Conservation (phyloP, 2,888 invertebrate genomes). For the Acanthacorydalis orientalis region DNA sequence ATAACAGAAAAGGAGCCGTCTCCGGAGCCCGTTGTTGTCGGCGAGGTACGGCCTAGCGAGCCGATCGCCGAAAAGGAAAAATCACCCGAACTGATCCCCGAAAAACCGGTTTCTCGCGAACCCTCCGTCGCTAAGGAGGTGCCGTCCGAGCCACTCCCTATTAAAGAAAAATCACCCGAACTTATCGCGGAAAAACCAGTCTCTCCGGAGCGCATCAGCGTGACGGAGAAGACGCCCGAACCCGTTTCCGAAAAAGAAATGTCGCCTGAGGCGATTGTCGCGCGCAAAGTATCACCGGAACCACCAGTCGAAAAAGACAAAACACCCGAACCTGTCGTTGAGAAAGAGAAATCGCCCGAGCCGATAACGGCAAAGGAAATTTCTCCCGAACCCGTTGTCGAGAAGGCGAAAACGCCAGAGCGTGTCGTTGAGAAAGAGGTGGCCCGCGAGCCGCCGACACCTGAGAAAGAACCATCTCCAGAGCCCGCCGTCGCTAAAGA, state of each 20-base stretch:
- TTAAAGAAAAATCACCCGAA: background rate
- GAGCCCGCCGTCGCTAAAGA: too few relatives aligned
- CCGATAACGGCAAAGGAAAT: background rate
- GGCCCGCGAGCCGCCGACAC: too few relatives aligned
- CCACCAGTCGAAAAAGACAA: slow-evolving; percentile 1
- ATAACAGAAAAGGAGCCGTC: background rate
- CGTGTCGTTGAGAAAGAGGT: slow-evolving; percentile 9
- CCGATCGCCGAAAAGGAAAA: background rate
- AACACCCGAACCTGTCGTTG: background rate
- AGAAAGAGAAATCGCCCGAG: slow-evolving; percentile 3
- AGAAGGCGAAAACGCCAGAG: slow-evolving; percentile 3
- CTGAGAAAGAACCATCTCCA: too few relatives aligned
- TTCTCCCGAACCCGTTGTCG: slow-evolving; percentile 1
- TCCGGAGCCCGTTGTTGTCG: background rate
- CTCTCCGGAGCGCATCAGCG: background rate
- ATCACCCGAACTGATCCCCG: background rate
- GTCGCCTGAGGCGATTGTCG: background rate
- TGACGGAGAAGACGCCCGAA: background rate
- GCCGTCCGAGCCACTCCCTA: background rate
- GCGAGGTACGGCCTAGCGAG: background rate
- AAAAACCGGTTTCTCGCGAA: too few relatives aligned
- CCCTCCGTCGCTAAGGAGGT: too few relatives aligned
- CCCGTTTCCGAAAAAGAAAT: background rate
- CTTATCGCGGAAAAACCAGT: too few relatives aligned
- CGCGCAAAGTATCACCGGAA: background rate